Base-by-base conservation (phyloP, 2,113 vertebrate genomes). In the Nothoprocta perdicaria region DNA sequence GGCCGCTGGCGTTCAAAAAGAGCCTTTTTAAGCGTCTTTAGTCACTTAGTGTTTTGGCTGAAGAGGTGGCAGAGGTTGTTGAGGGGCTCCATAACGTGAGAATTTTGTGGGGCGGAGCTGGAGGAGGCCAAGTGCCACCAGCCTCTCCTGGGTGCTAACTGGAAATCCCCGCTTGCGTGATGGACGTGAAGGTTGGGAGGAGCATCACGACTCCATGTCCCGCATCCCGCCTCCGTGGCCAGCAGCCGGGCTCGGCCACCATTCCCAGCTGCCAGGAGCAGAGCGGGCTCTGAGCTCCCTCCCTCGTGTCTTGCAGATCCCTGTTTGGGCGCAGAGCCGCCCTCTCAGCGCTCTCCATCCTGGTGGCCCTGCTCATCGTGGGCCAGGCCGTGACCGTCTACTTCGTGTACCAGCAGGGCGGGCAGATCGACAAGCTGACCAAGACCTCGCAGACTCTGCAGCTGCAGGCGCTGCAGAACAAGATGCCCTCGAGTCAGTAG, bases 361-460 rank as follows among this genome's bases (percentile, higher is more conserved):
- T 99, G 95, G 98, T 97, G 14, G 98, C 97, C 17, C 90, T 99
- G 94, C 98, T 99, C 43, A 86, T 99, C 21, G 98, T 96, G 0
- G 98, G 99, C 90, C 99, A 99, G 97, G 98, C 98, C 12, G 97
- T 99, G 95, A 98, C 98, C 0, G 45, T 98, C 83, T 99, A 98
- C 98, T 98, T 98, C 73, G 94, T 99, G 68, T 98, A 98, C 78
- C 94, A 97, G 92, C 99, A 99, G 86, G 98, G 93, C 10, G 92
- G 95, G 88, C 97, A 98, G 96, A 98, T 99, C 95, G 92, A 93
- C 89, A 92, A 95, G 15, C 97, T 99, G 87, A 97, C 98, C 48
- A 97, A 89, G 90, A 98, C 93, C 62, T 94, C 98, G 0, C 97
- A 97, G 77, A 96, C 48, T 17, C 91, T 99, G 95, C 95, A 97